These are phyloP conservation scores for Sciurus carolinensis DNA, from an alignment of 2,797 vertebrate species.

Conservation along the genomic window DNA sequence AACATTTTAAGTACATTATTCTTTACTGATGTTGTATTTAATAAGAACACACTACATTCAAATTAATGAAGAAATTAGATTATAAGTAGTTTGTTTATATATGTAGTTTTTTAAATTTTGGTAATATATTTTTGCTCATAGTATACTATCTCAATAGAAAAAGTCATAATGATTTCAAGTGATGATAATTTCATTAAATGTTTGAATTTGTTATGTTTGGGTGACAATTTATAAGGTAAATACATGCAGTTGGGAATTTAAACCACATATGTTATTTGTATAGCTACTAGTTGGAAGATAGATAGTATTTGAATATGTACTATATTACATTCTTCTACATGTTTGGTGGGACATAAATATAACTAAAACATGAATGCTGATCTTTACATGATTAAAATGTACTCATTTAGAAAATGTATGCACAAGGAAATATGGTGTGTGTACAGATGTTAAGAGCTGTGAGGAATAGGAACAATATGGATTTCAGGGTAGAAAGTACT, in stretches of 20 bases:
- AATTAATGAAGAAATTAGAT: conserved; percentile 28
- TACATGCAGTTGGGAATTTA: background rate
- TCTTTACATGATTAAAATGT: background rate
- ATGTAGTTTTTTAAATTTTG: conserved; percentile 33
- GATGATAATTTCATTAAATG: background rate
- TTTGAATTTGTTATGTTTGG: conserved; percentile 6
- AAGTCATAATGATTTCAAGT: background rate
- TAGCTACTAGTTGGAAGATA: background rate
- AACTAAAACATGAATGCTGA: conserved; percentile 7
- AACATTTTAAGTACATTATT: conserved; percentile 31
- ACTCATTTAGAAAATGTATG: background rate
- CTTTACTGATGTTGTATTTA: background rate
- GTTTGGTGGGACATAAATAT: background rate
- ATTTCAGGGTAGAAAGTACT: background rate
- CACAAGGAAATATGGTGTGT: background rate
- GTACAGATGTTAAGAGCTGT: background rate
- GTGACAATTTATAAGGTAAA: conserved; percentile 34
- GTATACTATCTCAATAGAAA: background rate
- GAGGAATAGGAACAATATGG: background rate
- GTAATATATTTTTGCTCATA: background rate
- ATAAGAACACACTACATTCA: conserved; percentile 24
- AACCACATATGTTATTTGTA: background rate
- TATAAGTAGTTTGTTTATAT: background rate
- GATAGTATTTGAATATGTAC: conserved; percentile 14
- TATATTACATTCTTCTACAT: background rate